Percentiles rank a stretch among this genome's conserved stretches.
Evolutionary conservation across 2,888 invertebrate species (phyloP).

Genomic region (Drosophila acutilabella): DNA sequence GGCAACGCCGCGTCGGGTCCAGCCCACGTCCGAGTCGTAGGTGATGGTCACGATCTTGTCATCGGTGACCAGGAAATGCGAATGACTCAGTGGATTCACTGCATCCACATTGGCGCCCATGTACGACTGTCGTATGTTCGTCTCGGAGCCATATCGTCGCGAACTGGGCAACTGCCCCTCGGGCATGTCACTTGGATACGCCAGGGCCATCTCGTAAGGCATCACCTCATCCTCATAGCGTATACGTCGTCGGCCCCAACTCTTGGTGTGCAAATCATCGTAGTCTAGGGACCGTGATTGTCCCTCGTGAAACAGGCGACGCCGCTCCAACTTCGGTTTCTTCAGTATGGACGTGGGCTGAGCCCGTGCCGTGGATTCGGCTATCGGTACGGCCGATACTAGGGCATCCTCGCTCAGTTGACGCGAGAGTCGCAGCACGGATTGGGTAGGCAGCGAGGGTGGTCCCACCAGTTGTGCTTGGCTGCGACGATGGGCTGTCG

Average conservation of each 20-base stretch:
- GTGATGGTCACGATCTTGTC: slow-evolving; percentile 85
- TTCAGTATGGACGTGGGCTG: slow-evolving; percentile 83
- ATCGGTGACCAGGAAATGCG: slow-evolving; percentile 85
- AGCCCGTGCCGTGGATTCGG: slow-evolving; percentile 76
- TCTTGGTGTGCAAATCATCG: slow-evolving; percentile 83
- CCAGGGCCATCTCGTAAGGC: slow-evolving; percentile 22
- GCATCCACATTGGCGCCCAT: slow-evolving; percentile 83
- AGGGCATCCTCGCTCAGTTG: slow-evolving; percentile 83
- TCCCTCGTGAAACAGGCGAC: slow-evolving; percentile 82
- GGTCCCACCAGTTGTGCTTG: slow-evolving; percentile 74
- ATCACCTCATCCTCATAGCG: slow-evolving; percentile 83
- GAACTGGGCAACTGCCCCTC: slow-evolving; percentile 42
- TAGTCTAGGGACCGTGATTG: slow-evolving; percentile 84
- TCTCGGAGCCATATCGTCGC: slow-evolving; percentile 84
- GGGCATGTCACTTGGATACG: slow-evolving; percentile 30
- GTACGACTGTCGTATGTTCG: slow-evolving; percentile 84
- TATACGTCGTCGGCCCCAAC: slow-evolving; percentile 84
- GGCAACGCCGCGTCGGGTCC: slow-evolving; percentile 84
- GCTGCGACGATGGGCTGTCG: slow-evolving; percentile 81
- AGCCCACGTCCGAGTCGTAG: slow-evolving; percentile 85
- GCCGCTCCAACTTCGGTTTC: slow-evolving; percentile 82
- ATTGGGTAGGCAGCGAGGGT: slow-evolving; percentile 80
- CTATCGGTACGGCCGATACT: slow-evolving; percentile 82
- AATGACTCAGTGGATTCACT: slow-evolving; percentile 84
- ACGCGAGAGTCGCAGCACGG: slow-evolving; percentile 79